Base-by-base conservation (phyloP, 92 coral and sea anemone species). In the Palythoa grandiflora region DNA sequence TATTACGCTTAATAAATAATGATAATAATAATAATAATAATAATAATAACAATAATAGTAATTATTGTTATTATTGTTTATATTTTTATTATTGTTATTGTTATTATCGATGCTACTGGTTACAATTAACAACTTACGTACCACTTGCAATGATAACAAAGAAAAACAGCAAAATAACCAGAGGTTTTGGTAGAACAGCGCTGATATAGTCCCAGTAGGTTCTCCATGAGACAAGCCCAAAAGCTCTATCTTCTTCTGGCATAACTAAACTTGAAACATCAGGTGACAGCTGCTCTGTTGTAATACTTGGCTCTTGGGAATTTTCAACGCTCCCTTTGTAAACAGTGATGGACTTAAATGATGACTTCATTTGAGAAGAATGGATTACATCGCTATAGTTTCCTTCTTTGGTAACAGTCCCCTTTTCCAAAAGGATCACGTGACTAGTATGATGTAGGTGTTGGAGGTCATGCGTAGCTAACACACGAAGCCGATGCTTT, bases 161-260 rank as follows among this genome's bases (percentile, higher is more conserved):
- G 60, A 54, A 3, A 9, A 54, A 9, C 60, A 54, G 9, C 60
- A 54, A 54, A 54, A 54, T 54, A 5, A 54, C 60, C 60, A 54
- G 60, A 11, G 60, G 60, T 15, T 15, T 54, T 54, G 60, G 60
- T 54, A 54, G 28, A 28, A 28, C 28, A 28, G 28, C 28, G 28
- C 28, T 28, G 28, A 28, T 28, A 39, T 73, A 73, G 15, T 10
- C 9, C 77, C 77, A 73, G 52, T 73, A 73, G 0, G 77, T 73
- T 16, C 52, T 73, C 77, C 77, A 73, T 19, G 77, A 73, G 77
- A 73, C 77, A 73, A 38, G 54, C 17, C 77, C 77, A 39, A 73
- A 39, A 73, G 53, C n/a, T 73, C 77, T 73, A 20, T 73, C 77
- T 14, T 73, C 77, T 15, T 73, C 77, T 73, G 28, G 2, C 77